Evolutionary conservation across 2,113 vertebrate genomes (phyloP), one percentile per base, ranked within the genome.

Genomic region (Struthidea cinerea): DNA sequence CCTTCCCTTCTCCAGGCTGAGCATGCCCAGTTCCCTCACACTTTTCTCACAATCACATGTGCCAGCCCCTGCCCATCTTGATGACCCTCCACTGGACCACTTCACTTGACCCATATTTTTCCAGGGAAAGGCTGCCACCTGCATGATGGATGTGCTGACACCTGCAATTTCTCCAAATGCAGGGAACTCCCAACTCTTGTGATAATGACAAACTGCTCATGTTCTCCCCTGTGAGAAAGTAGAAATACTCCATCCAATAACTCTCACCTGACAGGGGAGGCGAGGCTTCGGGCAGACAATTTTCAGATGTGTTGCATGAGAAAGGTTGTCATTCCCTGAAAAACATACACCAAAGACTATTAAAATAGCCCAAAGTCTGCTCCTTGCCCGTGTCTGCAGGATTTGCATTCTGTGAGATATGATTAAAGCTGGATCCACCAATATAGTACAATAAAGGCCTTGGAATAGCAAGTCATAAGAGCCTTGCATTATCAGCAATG

Each of bases 251-350:
- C 33, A 81, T 60, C 17, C 30, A 23, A 15, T 0, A 1, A 81
- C 28, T 88, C n/a, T 46, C 18, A 64, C 39, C 65, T 85, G 46
- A 13, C 30, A 52, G 74, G 16, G 21, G 41, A 82, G 60, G 15
- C 0, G 0, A 94, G 22, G 39, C 50, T 85, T 82, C 5, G 4
- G 50, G 46, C 44, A 68, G 49, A 44, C 5, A 37, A 10, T 30
- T 82, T 70, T 42, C 42, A 75, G 32, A 37, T 1, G 5, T 0
- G 0, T 3, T 87, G 47, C 4, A 1, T 35, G 13, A 65, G 8
- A 56, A 81, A 79, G 33, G 32, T 32, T 57, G n/a, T 30, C 19
- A 78, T 44, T 5, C 27, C 33, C 47, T 59, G 9, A 55, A 64
- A 89, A 92, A 37, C 27, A 14, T 20, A 70, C 1, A 3, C 24